A percentile compares a stretch with the other conserved stretches of the same genome.
These are phyloP conservation scores for Calcarius ornatus DNA, from an alignment of 2,113 vertebrate species.

Conservation along the genomic window DNA sequence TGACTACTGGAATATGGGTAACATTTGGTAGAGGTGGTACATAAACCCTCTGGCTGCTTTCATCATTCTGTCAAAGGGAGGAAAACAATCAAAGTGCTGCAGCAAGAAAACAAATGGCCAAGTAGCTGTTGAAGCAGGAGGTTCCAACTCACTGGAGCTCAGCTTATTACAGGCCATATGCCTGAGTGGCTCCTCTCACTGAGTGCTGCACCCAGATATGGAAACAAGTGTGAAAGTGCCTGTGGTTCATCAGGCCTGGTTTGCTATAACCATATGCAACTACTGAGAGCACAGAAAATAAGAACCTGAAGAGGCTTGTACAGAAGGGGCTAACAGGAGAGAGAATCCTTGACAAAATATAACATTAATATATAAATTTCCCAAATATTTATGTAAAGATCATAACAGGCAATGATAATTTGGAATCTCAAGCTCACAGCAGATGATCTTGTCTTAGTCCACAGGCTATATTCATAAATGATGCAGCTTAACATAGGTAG, in stretches of 20 bases:
- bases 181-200: conserved; percentile 2
- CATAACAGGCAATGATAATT: background rate
- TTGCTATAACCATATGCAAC: background rate
- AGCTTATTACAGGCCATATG: conserved; percentile 21
- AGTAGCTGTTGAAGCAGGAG: conserved; percentile 8
- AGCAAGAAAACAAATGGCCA: conserved; percentile 40
- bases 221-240: conserved; percentile 3
- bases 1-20: background rate
- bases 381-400: background rate
- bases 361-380: background rate
- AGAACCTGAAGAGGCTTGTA: background rate
- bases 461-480: background rate
- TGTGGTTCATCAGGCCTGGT: background rate
- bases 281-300: background rate
- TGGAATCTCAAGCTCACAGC: background rate
- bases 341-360: background rate
- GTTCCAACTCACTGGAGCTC: conserved; percentile 1
- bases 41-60: background rate
- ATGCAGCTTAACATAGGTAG: background rate
- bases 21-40: background rate
- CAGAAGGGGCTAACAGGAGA: background rate
- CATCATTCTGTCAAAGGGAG: conserved; percentile 18
- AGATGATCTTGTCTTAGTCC: background rate
- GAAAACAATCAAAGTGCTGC: background rate
- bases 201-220: background rate